Evolutionary conservation across 2,888 invertebrate species (phyloP).

Genomic region (Smittia sp.): DNA sequence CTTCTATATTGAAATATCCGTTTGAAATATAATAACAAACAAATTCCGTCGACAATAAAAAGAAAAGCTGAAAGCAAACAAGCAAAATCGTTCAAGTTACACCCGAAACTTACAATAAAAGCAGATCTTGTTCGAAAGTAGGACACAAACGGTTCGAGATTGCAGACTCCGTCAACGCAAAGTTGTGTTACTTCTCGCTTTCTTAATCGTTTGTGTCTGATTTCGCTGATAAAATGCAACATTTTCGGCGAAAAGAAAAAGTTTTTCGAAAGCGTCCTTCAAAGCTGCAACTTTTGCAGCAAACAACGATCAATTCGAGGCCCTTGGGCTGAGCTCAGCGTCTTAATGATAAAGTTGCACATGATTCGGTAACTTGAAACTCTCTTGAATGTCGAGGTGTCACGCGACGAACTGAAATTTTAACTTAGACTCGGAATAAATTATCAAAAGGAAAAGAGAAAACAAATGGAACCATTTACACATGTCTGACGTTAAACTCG

Average conservation of each 20-base stretch:
- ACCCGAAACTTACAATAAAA: no score
- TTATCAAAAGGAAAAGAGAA: slow-evolving; percentile 12
- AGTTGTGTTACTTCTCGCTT: not conserved
- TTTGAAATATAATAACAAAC: no score
- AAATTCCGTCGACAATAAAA: no score
- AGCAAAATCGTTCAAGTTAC: no score
- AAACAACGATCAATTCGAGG: not conserved
- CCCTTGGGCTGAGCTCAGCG: no score
- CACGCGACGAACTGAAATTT: no score
- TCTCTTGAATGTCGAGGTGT: no score
- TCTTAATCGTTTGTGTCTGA: not conserved
- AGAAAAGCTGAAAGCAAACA: no score
- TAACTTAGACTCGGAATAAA: not conserved
- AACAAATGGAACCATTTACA: not conserved
- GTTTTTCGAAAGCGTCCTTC: slow-evolving; percentile 20
- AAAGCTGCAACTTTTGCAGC: slow-evolving; percentile 2
- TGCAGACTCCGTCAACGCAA: slow-evolving; percentile 7
- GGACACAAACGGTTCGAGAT: not conserved
- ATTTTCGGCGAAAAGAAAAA: not conserved
- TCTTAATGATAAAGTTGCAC: no score
- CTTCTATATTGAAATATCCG: no score
- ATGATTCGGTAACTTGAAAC: no score
- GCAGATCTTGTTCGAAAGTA: not conserved
- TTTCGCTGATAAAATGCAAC: no score
- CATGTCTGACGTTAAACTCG: not conserved